These are phyloP conservation scores for Eumerus sabulonum DNA, from an alignment of 2,888 invertebrate species.

Conservation along the genomic window DNA sequence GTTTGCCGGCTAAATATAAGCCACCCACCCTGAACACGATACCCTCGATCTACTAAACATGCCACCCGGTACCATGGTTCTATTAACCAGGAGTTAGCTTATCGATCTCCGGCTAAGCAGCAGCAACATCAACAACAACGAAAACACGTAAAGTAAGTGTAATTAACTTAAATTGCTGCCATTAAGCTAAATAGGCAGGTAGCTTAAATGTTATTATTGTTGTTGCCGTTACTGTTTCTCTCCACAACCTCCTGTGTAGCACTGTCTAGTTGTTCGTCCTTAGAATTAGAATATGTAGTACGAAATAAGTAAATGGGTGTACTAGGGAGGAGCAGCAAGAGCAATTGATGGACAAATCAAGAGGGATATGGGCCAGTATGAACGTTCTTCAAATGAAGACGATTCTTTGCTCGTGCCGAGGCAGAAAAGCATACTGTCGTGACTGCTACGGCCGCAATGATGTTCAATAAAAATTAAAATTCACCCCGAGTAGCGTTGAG, in stretches of 20 bases:
- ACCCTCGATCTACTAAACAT: not conserved
- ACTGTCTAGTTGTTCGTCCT: conserved; percentile 13
- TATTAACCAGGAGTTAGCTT: too few species aligned
- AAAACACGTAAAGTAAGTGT: conserved; percentile 68
- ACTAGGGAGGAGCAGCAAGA: not conserved
- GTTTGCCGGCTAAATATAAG: conserved; percentile 18
- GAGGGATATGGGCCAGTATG: not conserved
- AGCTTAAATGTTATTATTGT: conserved; percentile 77
- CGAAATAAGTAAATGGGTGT: too few species aligned
- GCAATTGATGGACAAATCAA: too few species aligned
- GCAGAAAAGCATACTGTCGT: conserved; percentile 3
- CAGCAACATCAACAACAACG: not conserved
- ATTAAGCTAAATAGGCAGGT: conserved; percentile 78
- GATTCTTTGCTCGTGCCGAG: conserved; percentile 14
- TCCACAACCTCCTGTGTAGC: conserved; percentile 35
- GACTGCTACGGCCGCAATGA: conserved; percentile 25
- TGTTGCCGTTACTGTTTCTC: conserved; percentile 43
- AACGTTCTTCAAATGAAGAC: conserved; percentile 33
- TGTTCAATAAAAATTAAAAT: conserved; percentile 69
- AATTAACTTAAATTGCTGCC: conserved; percentile 78
- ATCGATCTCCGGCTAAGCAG: conserved; percentile 13
- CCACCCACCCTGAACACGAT: not conserved
- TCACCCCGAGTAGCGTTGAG: conserved; percentile 59
- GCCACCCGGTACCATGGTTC: not conserved
- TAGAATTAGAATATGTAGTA: conserved; percentile 49